These are phyloP conservation scores for Oopsacas minuta DNA, from an alignment of 37 sponge, comb jelly and placozoan genomes.

Conservation along the genomic window DNA sequence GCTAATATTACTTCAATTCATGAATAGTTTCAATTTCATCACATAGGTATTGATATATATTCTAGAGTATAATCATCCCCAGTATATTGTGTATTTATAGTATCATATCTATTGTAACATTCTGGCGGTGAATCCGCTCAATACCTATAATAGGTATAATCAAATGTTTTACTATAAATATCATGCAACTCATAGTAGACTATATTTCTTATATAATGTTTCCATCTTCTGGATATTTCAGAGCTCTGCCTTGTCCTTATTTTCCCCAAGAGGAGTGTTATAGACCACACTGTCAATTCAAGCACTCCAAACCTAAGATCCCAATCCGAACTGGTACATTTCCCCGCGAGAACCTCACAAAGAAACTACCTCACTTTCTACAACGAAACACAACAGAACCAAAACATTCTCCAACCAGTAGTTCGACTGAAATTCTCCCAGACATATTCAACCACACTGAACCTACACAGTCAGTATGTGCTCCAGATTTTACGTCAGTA, in stretches of 20 bases:
- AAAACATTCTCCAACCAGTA: not conserved
- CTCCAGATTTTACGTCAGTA: not conserved
- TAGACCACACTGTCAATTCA: conserved; percentile 72
- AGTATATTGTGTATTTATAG: no score
- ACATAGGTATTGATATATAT: no score
- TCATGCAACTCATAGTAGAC: no score
- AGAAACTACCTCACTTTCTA: not conserved
- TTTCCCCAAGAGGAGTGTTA: conserved; percentile 54
- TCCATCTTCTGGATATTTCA: conserved; percentile 68
- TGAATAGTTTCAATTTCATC: no score
- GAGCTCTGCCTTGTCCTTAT: conserved; percentile 59
- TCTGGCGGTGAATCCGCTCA: no score
- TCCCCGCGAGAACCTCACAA: not conserved
- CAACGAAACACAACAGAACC: not conserved
- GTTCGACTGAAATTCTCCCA: not conserved
- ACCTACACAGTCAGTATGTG: not conserved
- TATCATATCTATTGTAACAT: no score
- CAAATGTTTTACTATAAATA: no score
- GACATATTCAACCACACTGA: not conserved
- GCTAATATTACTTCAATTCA: no score
- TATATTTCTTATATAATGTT: conserved; percentile 57
- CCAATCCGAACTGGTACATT: not conserved
- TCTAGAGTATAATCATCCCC: no score
- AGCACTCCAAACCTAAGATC: conserved; percentile 32
- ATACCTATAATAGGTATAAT: no score